Conservation (phyloP, 2,113 vertebrate genomes). For the Apaloderma vittatum region DNA sequence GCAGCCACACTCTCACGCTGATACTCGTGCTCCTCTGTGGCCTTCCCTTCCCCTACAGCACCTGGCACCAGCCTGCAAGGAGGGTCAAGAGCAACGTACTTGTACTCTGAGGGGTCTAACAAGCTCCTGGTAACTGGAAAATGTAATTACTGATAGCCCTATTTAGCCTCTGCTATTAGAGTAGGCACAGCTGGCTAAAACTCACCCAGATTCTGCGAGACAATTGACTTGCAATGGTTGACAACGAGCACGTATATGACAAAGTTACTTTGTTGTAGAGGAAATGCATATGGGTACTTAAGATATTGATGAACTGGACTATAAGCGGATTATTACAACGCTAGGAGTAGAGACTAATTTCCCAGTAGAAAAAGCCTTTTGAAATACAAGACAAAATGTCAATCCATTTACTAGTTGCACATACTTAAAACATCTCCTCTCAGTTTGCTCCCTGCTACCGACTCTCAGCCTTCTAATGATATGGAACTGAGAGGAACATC, state of each 20-base stretch:
- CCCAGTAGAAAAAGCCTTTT: conserved; percentile 57
- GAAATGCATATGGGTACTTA: conserved; percentile 11
- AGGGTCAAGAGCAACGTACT: background rate
- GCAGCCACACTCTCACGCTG: background rate
- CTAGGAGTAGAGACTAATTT: conserved; percentile 34
- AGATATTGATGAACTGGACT: conserved; percentile 61
- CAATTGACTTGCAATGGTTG: conserved; percentile 15
- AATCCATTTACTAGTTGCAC: conserved; percentile 20
- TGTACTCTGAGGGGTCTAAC: background rate
- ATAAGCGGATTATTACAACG: conserved; percentile 38
- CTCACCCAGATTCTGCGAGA: background rate
- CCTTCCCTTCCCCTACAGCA: background rate
- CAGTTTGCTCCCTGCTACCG: background rate
- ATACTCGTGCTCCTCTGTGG: background rate
- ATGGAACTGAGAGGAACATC: background rate
- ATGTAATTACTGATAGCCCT: background rate
- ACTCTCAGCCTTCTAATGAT: background rate
- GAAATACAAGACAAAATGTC: conserved; percentile 59
- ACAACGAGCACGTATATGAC: background rate
- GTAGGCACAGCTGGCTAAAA: background rate
- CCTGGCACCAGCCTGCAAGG: background rate
- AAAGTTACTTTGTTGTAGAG: background rate
- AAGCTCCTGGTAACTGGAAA: background rate
- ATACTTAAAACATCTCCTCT: background rate
- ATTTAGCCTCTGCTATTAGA: background rate